Evolutionary conservation across 1,140 invertebrate species (phyloP), one percentile per base, ranked within the genome.

Genomic region (Lepidurus apus): DNA sequence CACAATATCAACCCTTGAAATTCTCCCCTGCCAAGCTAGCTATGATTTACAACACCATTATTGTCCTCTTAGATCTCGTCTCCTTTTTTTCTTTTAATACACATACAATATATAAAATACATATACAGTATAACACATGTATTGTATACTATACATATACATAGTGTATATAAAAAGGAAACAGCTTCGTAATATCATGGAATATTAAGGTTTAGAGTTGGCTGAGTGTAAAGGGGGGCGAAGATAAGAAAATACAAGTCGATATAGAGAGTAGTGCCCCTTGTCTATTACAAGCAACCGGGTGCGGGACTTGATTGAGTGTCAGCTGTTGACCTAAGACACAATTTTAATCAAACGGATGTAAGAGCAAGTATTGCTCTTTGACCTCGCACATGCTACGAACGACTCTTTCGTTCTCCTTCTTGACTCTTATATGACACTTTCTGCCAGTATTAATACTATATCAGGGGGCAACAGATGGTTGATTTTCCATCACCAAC

Each of bases 331-430:
- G 53, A 65, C 53, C 53, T 65, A 65, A 65, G 17, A 47, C 45
- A 65, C 53, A 65, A n/a, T 65, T 65, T 65, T 65, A 65, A 65
- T 65, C 53, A 65, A 65, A 65, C 53, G 53, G 53, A 65, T 65
- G 53, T 65, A 65, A 65, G 21, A 65, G 53, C 53, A 65, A 65
- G 53, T 65, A 65, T 13, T 65, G 53, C 53, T 65, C 53, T 65
- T 65, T 21, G 53, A 65, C 53, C 53, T 21, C 53, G 53, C 53
- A 65, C 53, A 65, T 65, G 53, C 53, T 65, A 65, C 53, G 21
- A 65, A 65, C 21, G 53, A 21, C 53, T 17, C 53, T 65, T 65
- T 34, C 34, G 34, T 34, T 65, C 21, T 17, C 53, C 21, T 4
- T 21, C 53, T 21, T 65, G 53, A 65, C 53, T 65, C 53, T 65